These are phyloP conservation scores for Polypterus senegalus DNA, from an alignment of 2,113 vertebrate genomes.

Conservation along the genomic window DNA sequence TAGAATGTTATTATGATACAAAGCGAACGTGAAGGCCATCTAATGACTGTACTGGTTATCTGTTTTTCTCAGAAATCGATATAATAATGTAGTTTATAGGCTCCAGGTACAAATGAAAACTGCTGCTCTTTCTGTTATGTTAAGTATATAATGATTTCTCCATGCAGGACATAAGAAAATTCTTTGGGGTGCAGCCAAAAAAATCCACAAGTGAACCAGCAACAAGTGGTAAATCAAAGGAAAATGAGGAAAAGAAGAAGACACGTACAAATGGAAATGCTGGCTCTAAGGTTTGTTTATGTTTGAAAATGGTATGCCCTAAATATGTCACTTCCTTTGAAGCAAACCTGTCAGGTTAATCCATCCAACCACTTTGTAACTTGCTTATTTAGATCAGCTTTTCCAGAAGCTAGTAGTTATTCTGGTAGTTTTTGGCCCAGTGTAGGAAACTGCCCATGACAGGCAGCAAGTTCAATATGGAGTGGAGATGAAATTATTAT, in stretches of 20 bases:
- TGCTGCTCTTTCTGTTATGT: too few species aligned
- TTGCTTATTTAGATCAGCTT: neutral
- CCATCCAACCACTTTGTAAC: constrained; percentile 1
- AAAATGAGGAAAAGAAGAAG: constrained; percentile 49
- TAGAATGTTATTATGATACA: too few species aligned
- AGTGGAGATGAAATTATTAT: too few species aligned
- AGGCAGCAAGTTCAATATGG: neutral
- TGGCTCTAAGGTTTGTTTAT: constrained; percentile 43
- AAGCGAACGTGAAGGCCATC: too few species aligned
- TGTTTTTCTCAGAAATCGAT: too few species aligned
- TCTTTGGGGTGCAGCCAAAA: constrained; percentile 63
- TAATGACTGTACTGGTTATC: too few species aligned
- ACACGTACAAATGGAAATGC: constrained; percentile 27
- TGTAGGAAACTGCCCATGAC: neutral
- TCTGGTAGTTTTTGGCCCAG: too few species aligned
- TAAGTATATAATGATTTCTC: too few species aligned
- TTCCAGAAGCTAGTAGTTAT: neutral
- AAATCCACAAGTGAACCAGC: constrained; percentile 41
- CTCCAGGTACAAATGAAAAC: too few species aligned
- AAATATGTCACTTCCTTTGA: constrained; percentile 23
- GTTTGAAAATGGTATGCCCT: neutral
- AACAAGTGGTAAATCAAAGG: constrained; percentile 45
- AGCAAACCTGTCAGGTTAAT: neutral
- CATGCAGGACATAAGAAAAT: constrained; percentile 80
- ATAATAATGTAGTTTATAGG: too few species aligned